These are phyloP conservation scores for Limnothrissa miodon DNA, from an alignment of 2,113 vertebrate species.

Conservation along the genomic window DNA sequence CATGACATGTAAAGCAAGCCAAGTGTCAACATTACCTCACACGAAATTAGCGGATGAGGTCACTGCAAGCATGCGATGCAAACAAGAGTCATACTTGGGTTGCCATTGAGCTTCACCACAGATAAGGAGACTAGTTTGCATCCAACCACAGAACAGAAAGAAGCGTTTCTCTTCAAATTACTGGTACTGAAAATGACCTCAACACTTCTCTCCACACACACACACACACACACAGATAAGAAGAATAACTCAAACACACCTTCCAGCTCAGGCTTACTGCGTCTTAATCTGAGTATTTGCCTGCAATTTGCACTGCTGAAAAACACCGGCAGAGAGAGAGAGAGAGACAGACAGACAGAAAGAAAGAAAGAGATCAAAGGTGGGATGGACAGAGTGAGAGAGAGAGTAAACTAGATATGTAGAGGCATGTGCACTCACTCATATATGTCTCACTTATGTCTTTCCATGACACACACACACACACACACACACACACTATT, in stretches of 20 bases:
- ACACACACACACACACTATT: not conserved
- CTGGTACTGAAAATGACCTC: not conserved
- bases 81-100: not conserved
- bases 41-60: not conserved
- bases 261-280: not conserved
- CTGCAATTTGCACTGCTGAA: constrained; percentile 45
- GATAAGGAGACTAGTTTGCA: not conserved
- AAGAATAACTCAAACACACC: not conserved
- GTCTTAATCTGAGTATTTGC: not conserved
- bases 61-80: not conserved
- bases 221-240: not conserved
- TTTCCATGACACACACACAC: not conserved
- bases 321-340: not conserved
- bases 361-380: not conserved
- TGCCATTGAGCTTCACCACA: not conserved
- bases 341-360: not conserved
- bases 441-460: not conserved
- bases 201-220: not conserved
- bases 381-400: not conserved
- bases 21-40: not conserved
- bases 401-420: too few relatives aligned
- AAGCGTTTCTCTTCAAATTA: not conserved
- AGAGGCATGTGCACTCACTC: too few relatives aligned
- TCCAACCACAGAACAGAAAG: not conserved
- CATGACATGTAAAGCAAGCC: not conserved